A percentile compares a stretch with the other conserved stretches of the same genome.
These are phyloP conservation scores for Tachysurus fulvidraco DNA, from an alignment of 2,113 vertebrate species.

Conservation along the genomic window DNA sequence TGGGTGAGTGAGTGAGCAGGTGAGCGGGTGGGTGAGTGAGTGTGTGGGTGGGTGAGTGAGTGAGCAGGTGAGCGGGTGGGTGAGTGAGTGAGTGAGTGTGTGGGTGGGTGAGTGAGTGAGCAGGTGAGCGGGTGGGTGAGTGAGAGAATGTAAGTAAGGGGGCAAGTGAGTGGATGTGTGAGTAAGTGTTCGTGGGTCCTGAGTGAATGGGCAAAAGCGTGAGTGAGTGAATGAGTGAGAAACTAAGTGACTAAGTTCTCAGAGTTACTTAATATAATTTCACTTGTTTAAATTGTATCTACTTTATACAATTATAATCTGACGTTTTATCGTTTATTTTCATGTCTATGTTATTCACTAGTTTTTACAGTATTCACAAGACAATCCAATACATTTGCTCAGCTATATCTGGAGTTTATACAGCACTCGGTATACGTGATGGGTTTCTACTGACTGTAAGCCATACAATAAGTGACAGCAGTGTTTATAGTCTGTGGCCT, in stretches of 20 bases:
- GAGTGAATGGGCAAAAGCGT: no score
- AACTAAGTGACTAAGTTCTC: background rate
- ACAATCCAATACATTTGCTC: slow-evolving; percentile 22
- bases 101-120: background rate
- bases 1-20: no score
- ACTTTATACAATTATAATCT: no score
- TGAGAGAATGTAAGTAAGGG: no score
- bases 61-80: background rate
- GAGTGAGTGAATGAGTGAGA: background rate
- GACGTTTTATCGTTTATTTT: background rate
- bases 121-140: background rate
- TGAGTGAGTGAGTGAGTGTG: background rate
- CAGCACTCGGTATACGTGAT: slow-evolving; percentile 24
- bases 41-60: no score
- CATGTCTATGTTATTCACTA: background rate
- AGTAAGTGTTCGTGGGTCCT: no score
- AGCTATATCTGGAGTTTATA: slow-evolving; percentile 16
- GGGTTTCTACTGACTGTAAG: slow-evolving; percentile 39
- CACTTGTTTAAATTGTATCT: background rate
- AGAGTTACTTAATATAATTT: background rate
- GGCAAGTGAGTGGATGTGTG: background rate
- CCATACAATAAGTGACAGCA: background rate
- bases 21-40: no score
- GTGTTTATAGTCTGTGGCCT: background rate
- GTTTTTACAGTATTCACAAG: background rate